Evolutionary conservation across 2,797 vertebrate genomes (phyloP).

Genomic region (Cryptoblepharus egeriae): DNA sequence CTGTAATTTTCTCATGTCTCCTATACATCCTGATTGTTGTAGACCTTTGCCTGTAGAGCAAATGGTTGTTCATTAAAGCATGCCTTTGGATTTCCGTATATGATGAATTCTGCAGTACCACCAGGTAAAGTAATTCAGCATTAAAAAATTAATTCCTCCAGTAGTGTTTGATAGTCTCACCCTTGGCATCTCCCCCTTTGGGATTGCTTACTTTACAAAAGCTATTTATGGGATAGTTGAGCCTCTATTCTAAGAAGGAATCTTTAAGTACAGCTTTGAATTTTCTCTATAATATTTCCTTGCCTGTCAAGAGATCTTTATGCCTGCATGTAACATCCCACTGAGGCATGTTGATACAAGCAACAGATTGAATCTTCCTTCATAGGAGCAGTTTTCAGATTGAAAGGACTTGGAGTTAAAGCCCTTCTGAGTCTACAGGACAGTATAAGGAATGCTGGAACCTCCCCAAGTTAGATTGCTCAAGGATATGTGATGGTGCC

Average conservation of each 20-base stretch:
- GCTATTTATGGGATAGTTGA: background rate
- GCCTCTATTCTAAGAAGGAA: slow-evolving; percentile 16
- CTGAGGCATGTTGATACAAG: slow-evolving; percentile 3
- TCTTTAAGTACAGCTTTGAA: background rate
- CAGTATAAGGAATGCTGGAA: background rate
- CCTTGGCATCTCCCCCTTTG: slow-evolving; percentile 27
- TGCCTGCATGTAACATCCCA: slow-evolving; percentile 28
- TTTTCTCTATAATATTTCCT: background rate
- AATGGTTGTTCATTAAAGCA: slow-evolving; percentile 1
- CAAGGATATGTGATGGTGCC: background rate
- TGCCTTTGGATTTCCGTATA: slow-evolving; percentile 29
- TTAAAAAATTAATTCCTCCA: background rate
- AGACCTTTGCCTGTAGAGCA: slow-evolving; percentile 14
- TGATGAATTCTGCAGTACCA: slow-evolving; percentile 26
- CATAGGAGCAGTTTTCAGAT: background rate
- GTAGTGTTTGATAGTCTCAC: slow-evolving; percentile 14
- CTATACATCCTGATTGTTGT: background rate
- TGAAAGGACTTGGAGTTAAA: background rate
- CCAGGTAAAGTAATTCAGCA: slow-evolving; percentile 32
- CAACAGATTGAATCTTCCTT: background rate
- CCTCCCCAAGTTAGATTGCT: background rate
- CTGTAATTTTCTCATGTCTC: slow-evolving; percentile 41
- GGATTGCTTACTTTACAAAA: slow-evolving; percentile 20
- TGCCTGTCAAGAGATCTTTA: slow-evolving; percentile 25
- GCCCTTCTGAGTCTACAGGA: background rate